Percentiles rank a stretch among this genome's conserved stretches.
phyloP scores from a whole-genome alignment of 2,888 invertebrate species.

The Chloroclystis v-ata region DNA sequence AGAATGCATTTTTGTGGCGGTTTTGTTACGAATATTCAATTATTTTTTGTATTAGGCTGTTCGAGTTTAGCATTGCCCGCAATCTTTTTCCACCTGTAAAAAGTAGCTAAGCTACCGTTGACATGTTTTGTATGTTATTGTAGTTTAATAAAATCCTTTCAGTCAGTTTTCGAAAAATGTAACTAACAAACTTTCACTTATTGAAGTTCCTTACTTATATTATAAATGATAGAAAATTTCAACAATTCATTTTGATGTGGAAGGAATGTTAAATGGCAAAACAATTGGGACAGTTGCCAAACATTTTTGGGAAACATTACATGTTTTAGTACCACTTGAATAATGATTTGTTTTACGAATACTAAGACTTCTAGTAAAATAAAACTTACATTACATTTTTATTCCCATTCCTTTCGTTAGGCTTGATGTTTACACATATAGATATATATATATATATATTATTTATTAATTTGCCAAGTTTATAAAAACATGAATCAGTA shows the following conservation, averaged over 20 bases:
- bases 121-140: too few species aligned
- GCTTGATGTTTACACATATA: too few species aligned
- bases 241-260: slow-evolving; percentile 9
- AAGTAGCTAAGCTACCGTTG: too few species aligned
- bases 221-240: slow-evolving; percentile 3
- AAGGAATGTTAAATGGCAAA: slow-evolving; percentile 28
- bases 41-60: slow-evolving; percentile 1
- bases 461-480: too few species aligned
- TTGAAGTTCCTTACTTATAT: too few species aligned
- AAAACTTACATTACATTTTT: not conserved
- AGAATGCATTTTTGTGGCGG: slow-evolving; percentile 5
- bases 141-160: too few species aligned
- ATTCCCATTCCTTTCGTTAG: not conserved
- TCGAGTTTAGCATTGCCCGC: too few species aligned
- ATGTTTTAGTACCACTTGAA: slow-evolving; percentile 32
- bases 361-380: not conserved
- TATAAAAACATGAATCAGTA: too few species aligned
- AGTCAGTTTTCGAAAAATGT: too few species aligned
- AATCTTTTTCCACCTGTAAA: too few species aligned
- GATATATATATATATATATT: too few species aligned
- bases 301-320: slow-evolving; percentile 37
- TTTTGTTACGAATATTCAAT: not conserved
- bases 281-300: slow-evolving; percentile 47
- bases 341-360: not conserved
- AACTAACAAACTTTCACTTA: too few species aligned